These are phyloP conservation scores for Cistogaster globosa DNA, from an alignment of 2,888 invertebrate genomes.

Conservation along the genomic window DNA sequence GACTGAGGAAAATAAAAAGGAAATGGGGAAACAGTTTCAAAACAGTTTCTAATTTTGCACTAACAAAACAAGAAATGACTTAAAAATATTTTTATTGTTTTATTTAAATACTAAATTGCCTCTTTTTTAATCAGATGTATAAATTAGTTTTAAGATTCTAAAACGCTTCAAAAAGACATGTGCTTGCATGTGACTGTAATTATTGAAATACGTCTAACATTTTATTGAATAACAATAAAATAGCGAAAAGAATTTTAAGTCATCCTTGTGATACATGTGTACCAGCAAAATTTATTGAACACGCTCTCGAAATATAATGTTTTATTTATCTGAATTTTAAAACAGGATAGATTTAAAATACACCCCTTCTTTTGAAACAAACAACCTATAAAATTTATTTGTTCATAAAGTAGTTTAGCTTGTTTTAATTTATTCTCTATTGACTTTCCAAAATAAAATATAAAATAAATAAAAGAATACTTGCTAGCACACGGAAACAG, in stretches of 20 bases:
- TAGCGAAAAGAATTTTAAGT: slow-evolving; percentile 12
- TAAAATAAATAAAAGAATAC: too few relatives aligned
- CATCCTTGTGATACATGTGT: background rate
- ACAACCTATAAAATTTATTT: too few relatives aligned
- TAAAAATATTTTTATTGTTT: too few relatives aligned
- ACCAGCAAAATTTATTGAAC: slow-evolving; percentile 13
- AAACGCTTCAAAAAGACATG: too few relatives aligned
- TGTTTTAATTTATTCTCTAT: slow-evolving; percentile 11
- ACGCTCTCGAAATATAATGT: slow-evolving; percentile 15
- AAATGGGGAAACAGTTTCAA: too few relatives aligned
- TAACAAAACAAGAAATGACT: too few relatives aligned
- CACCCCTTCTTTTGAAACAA: slow-evolving; percentile 9
- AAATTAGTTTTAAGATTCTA: too few relatives aligned
- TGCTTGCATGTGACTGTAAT: background rate
- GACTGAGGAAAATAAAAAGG: too few relatives aligned
- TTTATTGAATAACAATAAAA: slow-evolving; percentile 58
- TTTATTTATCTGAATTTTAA: background rate
- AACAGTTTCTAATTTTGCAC: too few relatives aligned
- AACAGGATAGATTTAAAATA: slow-evolving; percentile 16
- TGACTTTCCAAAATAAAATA: slow-evolving; percentile 16
- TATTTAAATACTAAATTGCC: too few relatives aligned
- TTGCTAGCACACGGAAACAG: slow-evolving; percentile 5
- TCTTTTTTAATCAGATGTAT: too few relatives aligned
- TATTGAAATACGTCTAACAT: slow-evolving; percentile 33
- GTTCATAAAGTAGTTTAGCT: slow-evolving; percentile 20